Evolutionary conservation across 2,113 vertebrate genomes (phyloP).

Genomic region (Baryphthengus martii): DNA sequence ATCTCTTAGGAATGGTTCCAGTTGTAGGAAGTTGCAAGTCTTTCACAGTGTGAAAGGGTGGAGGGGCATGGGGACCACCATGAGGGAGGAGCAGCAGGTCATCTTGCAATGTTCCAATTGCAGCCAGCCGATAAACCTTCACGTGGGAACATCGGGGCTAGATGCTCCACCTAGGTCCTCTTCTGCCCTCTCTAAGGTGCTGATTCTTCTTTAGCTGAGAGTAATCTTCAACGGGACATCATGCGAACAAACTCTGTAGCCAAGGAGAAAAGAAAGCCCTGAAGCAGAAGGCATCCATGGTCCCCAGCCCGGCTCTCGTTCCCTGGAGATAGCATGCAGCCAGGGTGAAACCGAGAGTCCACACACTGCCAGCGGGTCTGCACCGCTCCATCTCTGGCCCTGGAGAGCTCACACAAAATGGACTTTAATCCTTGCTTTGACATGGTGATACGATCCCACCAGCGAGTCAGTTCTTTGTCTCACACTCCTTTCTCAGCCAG

Average conservation of each 20-base stretch:
- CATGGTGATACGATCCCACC: neutral
- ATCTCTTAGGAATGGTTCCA: conserved; percentile 66
- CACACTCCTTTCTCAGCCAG: neutral
- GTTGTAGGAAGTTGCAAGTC: conserved; percentile 75
- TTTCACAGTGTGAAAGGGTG: conserved; percentile 82
- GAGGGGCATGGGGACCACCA: conserved; percentile 67
- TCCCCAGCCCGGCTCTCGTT: neutral
- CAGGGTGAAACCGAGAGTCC: neutral
- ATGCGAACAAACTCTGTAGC: conserved; percentile 92
- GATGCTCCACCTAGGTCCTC: conserved; percentile 60
- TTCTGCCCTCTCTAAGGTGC: conserved; percentile 62
- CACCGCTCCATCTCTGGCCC: fast-evolving
- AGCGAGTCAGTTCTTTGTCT: neutral
- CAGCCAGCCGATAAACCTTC: conserved; percentile 68
- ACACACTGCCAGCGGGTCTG: neutral
- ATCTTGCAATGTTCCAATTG: conserved; percentile 62
- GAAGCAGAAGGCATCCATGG: neutral
- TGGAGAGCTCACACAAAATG: neutral
- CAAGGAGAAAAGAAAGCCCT: neutral
- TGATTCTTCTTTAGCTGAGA: conserved; percentile 45
- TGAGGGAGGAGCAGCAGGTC: conserved; percentile 66
- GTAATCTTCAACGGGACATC: conserved; percentile 90
- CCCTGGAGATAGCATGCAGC: neutral
- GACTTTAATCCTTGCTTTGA: neutral
- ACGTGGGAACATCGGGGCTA: conserved; percentile 54